phyloP scores from a whole-genome alignment of 2,888 invertebrate species.

The Temnothorax rugatulus region DNA sequence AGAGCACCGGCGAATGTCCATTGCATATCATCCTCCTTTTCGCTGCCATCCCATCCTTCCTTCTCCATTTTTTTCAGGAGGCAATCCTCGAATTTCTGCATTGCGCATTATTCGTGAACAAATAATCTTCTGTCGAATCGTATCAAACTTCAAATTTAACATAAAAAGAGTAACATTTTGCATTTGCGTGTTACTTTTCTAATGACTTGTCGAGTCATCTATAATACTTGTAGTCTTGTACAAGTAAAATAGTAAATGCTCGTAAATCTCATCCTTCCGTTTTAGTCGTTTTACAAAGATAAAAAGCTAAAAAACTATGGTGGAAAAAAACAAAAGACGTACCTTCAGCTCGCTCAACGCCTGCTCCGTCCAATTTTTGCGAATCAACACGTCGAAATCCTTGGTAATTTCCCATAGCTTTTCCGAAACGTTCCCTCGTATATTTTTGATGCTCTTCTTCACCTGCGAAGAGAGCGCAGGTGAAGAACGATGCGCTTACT shows the following conservation, averaged over 20 bases:
- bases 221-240: no score
- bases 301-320: background rate
- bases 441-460: constrained; percentile 91
- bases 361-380: constrained; percentile 93
- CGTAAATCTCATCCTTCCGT: background rate
- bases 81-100: constrained; percentile 89
- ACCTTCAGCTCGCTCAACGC: constrained; percentile 88
- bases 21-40: constrained; percentile 89
- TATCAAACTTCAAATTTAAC: background rate
- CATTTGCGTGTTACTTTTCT: background rate
- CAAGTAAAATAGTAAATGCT: no score
- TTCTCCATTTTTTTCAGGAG: constrained; percentile 94
- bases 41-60: constrained; percentile 96
- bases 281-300: background rate
- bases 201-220: background rate
- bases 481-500: constrained; percentile 32
- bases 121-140: background rate
- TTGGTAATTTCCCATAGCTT: constrained; percentile 92
- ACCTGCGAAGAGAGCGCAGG: constrained; percentile 87
- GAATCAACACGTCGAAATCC: constrained; percentile 89
- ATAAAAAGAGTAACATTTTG: constrained; percentile 1
- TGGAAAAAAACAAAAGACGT: constrained; percentile 1
- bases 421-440: constrained; percentile 92
- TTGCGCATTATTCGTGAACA: background rate
- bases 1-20: constrained; percentile 96